These are phyloP conservation scores for Lomographa bimaculata DNA, from an alignment of 2,888 invertebrate species.

Conservation along the genomic window DNA sequence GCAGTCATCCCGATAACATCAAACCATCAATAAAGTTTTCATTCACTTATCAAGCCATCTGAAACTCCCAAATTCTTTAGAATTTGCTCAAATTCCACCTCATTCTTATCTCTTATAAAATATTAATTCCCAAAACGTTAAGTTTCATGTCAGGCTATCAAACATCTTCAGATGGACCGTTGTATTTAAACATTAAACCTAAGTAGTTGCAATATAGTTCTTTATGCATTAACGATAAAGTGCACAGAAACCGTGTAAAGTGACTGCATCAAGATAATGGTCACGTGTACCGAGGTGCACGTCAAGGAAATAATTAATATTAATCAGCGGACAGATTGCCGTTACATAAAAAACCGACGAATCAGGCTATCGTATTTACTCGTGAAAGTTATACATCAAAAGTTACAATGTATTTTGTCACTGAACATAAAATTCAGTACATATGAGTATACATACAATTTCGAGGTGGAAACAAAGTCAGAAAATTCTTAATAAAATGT, in stretches of 20 bases:
- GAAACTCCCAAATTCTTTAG: too few relatives aligned
- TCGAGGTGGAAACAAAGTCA: too few relatives aligned
- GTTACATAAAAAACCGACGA: constrained; percentile 42
- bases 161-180: constrained; percentile 1
- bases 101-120: too few relatives aligned
- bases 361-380: constrained; percentile 27
- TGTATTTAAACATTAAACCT: constrained; percentile 3
- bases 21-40: too few relatives aligned
- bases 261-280: constrained; percentile 4
- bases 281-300: constrained; percentile 18
- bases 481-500: too few relatives aligned
- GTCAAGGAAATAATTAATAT: constrained; percentile 51
- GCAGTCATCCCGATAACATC: too few relatives aligned
- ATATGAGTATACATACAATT: too few relatives aligned
- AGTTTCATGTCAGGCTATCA: neutral
- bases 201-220: constrained; percentile 1
- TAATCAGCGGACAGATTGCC: constrained; percentile 46
- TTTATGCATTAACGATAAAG: neutral
- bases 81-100: too few relatives aligned
- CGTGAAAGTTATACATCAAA: constrained; percentile 9
- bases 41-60: too few relatives aligned
- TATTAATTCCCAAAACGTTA: constrained; percentile 1
- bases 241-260: constrained; percentile 16
- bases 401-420: constrained; percentile 2
- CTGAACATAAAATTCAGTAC: constrained; percentile 6